These are phyloP conservation scores for Drosophila mercatorum DNA, from an alignment of 2,888 invertebrate species.

Conservation along the genomic window DNA sequence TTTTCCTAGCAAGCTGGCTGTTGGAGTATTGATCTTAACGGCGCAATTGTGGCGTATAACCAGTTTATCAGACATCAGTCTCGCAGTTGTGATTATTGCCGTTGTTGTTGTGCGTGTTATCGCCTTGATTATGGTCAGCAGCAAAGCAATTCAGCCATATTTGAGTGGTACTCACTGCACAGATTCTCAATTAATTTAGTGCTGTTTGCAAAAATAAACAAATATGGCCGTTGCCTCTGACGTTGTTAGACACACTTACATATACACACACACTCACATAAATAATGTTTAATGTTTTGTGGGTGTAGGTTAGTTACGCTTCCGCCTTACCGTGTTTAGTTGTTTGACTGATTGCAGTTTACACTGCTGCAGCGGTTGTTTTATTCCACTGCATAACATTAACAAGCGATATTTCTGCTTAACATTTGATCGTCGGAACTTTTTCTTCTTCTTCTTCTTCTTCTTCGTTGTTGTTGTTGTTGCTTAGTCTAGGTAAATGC, in stretches of 20 bases:
- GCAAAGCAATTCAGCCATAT: conserved; percentile 25
- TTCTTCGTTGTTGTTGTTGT: too few relatives aligned
- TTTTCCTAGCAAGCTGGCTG: conserved; percentile 2
- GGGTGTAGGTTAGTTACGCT: conserved; percentile 60
- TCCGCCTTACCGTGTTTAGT: conserved; percentile 46
- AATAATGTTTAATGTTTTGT: conserved; percentile 14
- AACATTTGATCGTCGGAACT: conserved; percentile 17
- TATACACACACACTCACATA: not conserved
- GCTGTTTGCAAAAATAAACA: conserved; percentile 53
- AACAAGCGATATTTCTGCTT: not conserved
- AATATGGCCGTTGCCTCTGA: conserved; percentile 56
- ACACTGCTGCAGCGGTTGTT: not conserved
- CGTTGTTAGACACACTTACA: not conserved
- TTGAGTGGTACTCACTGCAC: conserved; percentile 31
- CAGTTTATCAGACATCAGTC: conserved; percentile 28
- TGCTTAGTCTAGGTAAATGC: conserved; percentile 28
- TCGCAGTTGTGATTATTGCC: not conserved
- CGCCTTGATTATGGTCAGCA: conserved; percentile 44
- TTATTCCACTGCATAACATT: conserved; percentile 20
- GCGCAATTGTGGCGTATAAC: conserved; percentile 38
- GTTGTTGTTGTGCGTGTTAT: conserved; percentile 32
- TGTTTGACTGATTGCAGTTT: conserved; percentile 19
- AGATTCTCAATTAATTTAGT: conserved; percentile 52
- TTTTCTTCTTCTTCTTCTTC: conserved; percentile 8
- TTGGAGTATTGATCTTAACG: conserved; percentile 3